Conservation (phyloP, 2,888 invertebrate genomes). For the Ichneumoninae sp. region DNA sequence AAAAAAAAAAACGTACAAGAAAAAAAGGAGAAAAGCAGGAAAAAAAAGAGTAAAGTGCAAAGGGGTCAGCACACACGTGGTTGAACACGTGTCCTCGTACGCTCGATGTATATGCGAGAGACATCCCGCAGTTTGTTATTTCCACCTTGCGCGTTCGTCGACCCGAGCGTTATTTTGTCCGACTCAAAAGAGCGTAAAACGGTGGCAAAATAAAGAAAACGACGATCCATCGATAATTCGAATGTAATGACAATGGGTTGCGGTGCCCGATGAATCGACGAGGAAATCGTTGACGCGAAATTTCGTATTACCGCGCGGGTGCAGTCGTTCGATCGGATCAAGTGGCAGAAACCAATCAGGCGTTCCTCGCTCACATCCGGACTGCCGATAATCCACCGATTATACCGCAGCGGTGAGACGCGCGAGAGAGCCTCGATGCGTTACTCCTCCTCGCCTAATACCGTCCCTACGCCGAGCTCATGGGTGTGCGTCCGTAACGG, state of each 20-base stretch:
- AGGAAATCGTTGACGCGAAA: constrained; percentile 5
- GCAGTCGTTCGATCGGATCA: constrained; percentile 71
- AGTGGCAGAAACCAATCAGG: constrained; percentile 80
- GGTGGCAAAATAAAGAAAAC: background rate
- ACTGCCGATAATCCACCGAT: constrained; percentile 77
- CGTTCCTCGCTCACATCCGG: constrained; percentile 76
- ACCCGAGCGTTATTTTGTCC: constrained; percentile 12
- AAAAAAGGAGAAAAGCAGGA: constrained; percentile 29
- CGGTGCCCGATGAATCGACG: background rate
- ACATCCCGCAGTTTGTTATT: constrained; percentile 59
- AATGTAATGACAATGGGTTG: background rate
- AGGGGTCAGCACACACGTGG: constrained; percentile 67
- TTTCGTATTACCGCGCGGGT: background rate
- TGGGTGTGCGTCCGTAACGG: constrained; percentile 27
- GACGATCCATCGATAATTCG: background rate
- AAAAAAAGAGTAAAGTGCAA: constrained; percentile 41
- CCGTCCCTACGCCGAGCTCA: constrained; percentile 8
- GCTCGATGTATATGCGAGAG: constrained; percentile 5
- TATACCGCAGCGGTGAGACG: constrained; percentile 75
- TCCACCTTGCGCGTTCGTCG: constrained; percentile 53
- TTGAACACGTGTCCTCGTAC: constrained; percentile 78
- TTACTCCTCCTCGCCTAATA: constrained; percentile 15
- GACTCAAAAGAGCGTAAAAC: background rate
- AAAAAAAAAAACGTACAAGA: background rate
- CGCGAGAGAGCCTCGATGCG: constrained; percentile 28